Evolutionary conservation across 2,113 vertebrate genomes (phyloP).

Genomic region (Sapajus apella): DNA sequence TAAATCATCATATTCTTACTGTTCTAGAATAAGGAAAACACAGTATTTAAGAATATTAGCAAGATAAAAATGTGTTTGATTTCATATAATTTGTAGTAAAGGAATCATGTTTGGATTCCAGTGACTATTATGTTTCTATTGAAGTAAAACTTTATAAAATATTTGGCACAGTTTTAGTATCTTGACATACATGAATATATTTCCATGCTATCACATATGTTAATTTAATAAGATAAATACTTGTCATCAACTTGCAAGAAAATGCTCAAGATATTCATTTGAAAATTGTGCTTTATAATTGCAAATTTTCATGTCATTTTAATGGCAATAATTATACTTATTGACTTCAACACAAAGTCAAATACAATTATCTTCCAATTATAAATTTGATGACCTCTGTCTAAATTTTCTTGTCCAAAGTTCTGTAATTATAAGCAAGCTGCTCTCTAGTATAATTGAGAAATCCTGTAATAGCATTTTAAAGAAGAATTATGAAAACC

Average conservation of each 20-base stretch:
- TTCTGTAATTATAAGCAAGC: conserved; percentile 60
- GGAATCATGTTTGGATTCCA: background rate
- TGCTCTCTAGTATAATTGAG: conserved; percentile 50
- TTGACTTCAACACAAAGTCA: conserved; percentile 36
- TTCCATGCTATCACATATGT: rapidly evolving
- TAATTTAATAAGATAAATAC: background rate
- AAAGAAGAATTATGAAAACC: conserved; percentile 32
- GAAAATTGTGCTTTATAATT: background rate
- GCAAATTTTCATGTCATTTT: background rate
- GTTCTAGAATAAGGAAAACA: background rate
- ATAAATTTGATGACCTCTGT: conserved; percentile 50
- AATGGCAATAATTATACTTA: conserved; percentile 30
- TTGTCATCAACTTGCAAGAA: background rate
- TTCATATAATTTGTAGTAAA: background rate
- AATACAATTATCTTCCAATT: conserved; percentile 41
- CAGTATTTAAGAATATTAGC: background rate
- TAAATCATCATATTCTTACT: background rate
- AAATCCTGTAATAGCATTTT: background rate
- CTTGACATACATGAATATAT: background rate
- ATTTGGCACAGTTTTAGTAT: background rate
- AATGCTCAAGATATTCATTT: background rate
- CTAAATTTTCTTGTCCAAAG: conserved; percentile 36
- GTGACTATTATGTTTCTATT: background rate
- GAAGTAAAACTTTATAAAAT: background rate
- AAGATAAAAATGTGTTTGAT: background rate